phyloP scores from a whole-genome alignment of 2,888 invertebrate species.

The Tiliacea citrago region DNA sequence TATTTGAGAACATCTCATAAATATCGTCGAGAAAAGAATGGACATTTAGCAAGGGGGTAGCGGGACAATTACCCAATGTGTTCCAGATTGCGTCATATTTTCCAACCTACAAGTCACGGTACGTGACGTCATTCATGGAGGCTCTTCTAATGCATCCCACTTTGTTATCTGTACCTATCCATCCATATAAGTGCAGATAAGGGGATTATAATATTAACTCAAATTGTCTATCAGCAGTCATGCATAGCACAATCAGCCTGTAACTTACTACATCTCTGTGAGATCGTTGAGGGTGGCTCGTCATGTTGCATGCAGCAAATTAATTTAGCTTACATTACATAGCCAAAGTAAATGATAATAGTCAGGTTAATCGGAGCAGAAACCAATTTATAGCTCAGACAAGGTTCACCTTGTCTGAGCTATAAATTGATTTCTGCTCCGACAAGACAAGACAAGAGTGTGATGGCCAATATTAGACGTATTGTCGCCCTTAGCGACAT shows the following conservation, averaged over 20 bases:
- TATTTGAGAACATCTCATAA: not conserved
- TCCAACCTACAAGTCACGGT: not conserved
- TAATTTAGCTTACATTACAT: not conserved
- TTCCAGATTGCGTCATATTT: not conserved
- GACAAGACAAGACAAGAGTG: not conserved
- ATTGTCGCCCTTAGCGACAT: not conserved
- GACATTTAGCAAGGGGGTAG: not conserved
- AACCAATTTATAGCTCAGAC: not conserved
- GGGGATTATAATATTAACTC: constrained; percentile 23
- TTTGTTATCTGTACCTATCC: constrained; percentile 10
- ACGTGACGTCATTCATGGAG: constrained; percentile 8
- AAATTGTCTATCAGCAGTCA: constrained; percentile 38
- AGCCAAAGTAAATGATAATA: not conserved
- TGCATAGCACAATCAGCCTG: not conserved
- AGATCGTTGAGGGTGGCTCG: not conserved
- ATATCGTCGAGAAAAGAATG: not conserved
- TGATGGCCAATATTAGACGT: too few species aligned
- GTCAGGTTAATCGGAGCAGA: not conserved
- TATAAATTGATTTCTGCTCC: too few species aligned
- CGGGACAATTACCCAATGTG: not conserved
- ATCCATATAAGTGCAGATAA: constrained; percentile 31
- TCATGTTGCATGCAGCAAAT: not conserved
- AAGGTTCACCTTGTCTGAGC: too few species aligned
- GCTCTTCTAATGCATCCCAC: constrained; percentile 12
- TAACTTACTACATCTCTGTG: not conserved